Evolutionary conservation across 2,797 vertebrate genomes (phyloP).

Genomic region (Chrysolophus pictus): DNA sequence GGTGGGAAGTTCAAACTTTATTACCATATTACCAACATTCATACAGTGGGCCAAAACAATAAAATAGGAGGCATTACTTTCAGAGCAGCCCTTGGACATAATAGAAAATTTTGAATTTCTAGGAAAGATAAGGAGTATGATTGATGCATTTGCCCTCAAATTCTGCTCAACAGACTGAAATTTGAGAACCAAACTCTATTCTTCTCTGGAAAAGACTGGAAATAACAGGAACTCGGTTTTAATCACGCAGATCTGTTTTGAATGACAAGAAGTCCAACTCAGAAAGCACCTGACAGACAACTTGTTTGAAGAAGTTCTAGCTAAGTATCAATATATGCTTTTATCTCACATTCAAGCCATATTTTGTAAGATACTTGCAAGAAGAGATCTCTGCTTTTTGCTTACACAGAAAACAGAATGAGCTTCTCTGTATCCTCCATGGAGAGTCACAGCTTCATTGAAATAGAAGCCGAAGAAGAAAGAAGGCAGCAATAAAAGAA

Average conservation of each 20-base stretch:
- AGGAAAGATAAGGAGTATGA: neutral
- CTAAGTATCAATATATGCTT: neutral
- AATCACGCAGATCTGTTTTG: neutral
- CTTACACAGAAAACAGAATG: neutral
- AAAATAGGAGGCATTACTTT: neutral
- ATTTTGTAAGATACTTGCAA: neutral
- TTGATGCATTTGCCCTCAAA: neutral
- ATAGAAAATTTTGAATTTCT: neutral
- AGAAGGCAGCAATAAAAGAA: neutral
- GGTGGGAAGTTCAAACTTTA: neutral
- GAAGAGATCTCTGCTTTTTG: neutral
- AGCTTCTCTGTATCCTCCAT: neutral
- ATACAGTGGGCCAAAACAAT: neutral
- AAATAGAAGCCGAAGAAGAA: neutral
- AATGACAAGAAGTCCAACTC: neutral
- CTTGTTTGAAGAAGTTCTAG: neutral
- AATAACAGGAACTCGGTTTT: neutral
- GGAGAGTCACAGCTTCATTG: neutral
- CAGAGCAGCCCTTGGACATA: neutral
- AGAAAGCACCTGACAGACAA: neutral
- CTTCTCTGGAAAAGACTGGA: neutral
- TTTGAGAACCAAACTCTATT: neutral
- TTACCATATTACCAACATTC: no score
- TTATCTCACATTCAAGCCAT: neutral
- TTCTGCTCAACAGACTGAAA: neutral